Percentiles rank a stretch among this genome's conserved stretches.
Evolutionary conservation across 2,888 invertebrate genomes (phyloP).

Genomic region (Melanostoma scalare): DNA sequence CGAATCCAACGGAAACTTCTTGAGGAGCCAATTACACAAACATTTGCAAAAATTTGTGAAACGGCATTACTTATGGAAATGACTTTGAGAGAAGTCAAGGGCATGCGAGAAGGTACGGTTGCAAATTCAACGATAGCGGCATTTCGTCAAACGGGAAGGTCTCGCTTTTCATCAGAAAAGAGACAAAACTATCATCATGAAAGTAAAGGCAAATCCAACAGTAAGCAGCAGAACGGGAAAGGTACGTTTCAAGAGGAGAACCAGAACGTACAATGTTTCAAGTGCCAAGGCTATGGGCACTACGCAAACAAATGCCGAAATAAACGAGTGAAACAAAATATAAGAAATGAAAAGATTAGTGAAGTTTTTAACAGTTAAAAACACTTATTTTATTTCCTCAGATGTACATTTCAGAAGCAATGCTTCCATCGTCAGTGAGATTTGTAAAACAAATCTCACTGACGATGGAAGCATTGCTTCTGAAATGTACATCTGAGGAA

Average conservation of each 20-base stretch:
- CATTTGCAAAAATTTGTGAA: not conserved
- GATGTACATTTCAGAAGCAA: too few relatives aligned
- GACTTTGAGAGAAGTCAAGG: not conserved
- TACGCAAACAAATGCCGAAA: slow-evolving; percentile 13
- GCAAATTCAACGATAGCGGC: not conserved
- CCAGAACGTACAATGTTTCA: not conserved
- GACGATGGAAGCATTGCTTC: too few relatives aligned
- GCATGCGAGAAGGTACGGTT: slow-evolving; percentile 12
- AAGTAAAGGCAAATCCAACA: not conserved
- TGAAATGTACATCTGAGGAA: too few relatives aligned
- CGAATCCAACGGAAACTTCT: not conserved
- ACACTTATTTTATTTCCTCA: too few relatives aligned
- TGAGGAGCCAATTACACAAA: not conserved
- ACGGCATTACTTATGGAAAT: not conserved
- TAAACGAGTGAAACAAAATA: not conserved
- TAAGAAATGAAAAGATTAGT: too few relatives aligned
- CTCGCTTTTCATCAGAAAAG: not conserved
- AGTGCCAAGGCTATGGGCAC: slow-evolving; percentile 5
- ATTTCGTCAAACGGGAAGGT: not conserved
- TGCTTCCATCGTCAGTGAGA: too few relatives aligned
- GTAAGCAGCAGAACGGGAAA: slow-evolving; percentile 4
- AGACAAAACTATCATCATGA: slow-evolving; percentile 7
- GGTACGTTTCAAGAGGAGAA: slow-evolving; percentile 6
- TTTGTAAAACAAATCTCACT: too few relatives aligned
- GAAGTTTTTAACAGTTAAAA: too few relatives aligned